Percentiles rank a stretch among this genome's conserved stretches.
Evolutionary conservation across 2,888 invertebrate species (phyloP).

Genomic region (Drosophila villosipedis): DNA sequence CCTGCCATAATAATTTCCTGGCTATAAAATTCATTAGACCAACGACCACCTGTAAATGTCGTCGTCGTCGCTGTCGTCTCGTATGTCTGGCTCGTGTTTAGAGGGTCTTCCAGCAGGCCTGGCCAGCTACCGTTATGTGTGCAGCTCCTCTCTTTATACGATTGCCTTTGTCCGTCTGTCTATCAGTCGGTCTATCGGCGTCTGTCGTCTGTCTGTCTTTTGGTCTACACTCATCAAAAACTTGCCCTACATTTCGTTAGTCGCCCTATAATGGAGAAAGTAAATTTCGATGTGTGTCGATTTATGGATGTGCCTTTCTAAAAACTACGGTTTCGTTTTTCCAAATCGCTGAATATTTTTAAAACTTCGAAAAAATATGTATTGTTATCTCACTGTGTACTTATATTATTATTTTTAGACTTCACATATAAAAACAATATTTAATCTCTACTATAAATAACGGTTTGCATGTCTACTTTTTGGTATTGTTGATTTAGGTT

Average conservation of each 20-base stretch:
- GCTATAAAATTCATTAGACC: conserved; percentile 83
- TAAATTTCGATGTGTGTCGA: background rate
- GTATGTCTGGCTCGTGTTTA: conserved; percentile 56
- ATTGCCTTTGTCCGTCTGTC: background rate
- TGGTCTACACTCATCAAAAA: background rate
- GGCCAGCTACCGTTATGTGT: conserved; percentile 57
- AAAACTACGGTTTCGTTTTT: background rate
- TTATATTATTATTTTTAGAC: background rate
- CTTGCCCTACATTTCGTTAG: background rate
- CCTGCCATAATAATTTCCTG: conserved; percentile 81
- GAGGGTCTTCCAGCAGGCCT: conserved; percentile 42
- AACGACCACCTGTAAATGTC: conserved; percentile 77
- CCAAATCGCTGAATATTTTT: background rate
- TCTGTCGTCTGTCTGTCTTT: background rate
- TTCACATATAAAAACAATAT: background rate
- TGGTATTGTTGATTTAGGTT: no score
- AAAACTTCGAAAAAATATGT: background rate
- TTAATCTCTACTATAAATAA: background rate
- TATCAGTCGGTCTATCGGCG: conserved; percentile 1
- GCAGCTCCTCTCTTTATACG: conserved; percentile 13
- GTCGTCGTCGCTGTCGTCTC: conserved; percentile 46
- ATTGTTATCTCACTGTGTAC: background rate
- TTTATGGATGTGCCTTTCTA: background rate
- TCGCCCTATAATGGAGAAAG: background rate
- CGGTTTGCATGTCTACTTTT: no score